These are phyloP conservation scores for Apomyelois bistriatella DNA, from an alignment of 2,888 invertebrate genomes.

Conservation along the genomic window DNA sequence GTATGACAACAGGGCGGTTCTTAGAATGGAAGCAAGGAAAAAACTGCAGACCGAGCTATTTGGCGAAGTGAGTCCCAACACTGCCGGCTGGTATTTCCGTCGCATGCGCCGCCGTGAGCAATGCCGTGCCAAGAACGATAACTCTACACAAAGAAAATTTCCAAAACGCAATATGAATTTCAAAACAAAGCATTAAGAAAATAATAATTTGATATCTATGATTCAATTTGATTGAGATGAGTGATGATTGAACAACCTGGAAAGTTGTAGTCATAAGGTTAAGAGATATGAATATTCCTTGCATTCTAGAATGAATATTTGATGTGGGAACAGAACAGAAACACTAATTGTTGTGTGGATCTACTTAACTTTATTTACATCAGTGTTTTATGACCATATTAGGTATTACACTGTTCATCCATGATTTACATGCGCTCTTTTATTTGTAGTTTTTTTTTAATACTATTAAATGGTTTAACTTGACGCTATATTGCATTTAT, in stretches of 20 bases:
- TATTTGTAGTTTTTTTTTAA: background rate
- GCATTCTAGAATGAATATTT: background rate
- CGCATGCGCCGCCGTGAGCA: slow-evolving; percentile 71
- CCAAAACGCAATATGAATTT: slow-evolving; percentile 59
- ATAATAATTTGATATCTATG: background rate
- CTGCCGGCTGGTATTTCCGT: slow-evolving; percentile 70
- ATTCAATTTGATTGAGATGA: background rate
- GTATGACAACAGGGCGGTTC: slow-evolving; percentile 57
- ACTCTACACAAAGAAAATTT: slow-evolving; percentile 52
- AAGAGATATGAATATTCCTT: slow-evolving; percentile 3
- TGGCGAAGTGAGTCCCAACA: slow-evolving; percentile 49
- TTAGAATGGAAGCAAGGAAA: slow-evolving; percentile 59
- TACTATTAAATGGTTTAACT: background rate
- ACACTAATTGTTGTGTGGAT: background rate
- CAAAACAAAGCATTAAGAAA: slow-evolving; percentile 55
- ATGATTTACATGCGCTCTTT: background rate
- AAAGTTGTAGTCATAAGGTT: slow-evolving; percentile 1
- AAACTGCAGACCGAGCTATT: slow-evolving; percentile 57
- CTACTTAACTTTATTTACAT: background rate
- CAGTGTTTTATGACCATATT: background rate
- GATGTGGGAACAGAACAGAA: background rate
- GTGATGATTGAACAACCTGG: background rate
- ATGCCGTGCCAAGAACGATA: slow-evolving; percentile 59
- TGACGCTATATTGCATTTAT: slow-evolving; percentile 2
- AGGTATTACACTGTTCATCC: slow-evolving; percentile 3